Percentiles rank a stretch among this genome's conserved stretches.
These are phyloP conservation scores for Lampropteryx suffumata DNA, from an alignment of 2,888 invertebrate genomes.

Conservation along the genomic window DNA sequence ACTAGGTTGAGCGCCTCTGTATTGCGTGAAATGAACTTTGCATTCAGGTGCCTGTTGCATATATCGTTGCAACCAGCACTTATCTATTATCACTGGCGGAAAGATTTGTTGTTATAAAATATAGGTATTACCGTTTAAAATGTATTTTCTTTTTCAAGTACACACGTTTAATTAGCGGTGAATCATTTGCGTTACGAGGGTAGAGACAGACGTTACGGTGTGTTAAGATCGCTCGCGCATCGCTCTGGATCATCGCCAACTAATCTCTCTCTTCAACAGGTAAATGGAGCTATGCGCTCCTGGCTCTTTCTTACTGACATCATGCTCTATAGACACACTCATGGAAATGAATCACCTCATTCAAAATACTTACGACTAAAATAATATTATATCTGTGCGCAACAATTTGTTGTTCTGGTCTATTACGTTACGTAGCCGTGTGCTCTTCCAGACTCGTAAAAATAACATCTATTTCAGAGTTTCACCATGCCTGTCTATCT, in stretches of 20 bases:
- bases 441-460: constrained; percentile 26
- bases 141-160: constrained; percentile 18
- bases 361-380: constrained; percentile 55
- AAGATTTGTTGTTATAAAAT: not conserved
- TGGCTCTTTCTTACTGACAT: constrained; percentile 53
- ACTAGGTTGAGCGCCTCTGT: too few species aligned
- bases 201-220: constrained; percentile 46
- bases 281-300: constrained; percentile 58
- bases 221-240: constrained; percentile 55
- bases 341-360: constrained; percentile 67
- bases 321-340: constrained; percentile 54
- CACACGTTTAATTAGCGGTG: constrained; percentile 20
- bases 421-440: constrained; percentile 26
- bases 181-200: constrained; percentile 27
- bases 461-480: constrained; percentile 16
- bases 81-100: not conserved
- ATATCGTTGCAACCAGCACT: not conserved
- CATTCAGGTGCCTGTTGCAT: not conserved
- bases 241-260: constrained; percentile 66
- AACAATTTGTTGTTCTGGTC: constrained; percentile 39
- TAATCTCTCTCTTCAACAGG: constrained; percentile 71
- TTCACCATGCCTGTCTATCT: too few species aligned
- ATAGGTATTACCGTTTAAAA: constrained; percentile 1
- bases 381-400: constrained; percentile 44
- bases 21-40: not conserved